Percentiles rank a stretch among this genome's conserved stretches.
Conservation (phyloP, 2,113 vertebrate species). For the Condylura cristata region DNA sequence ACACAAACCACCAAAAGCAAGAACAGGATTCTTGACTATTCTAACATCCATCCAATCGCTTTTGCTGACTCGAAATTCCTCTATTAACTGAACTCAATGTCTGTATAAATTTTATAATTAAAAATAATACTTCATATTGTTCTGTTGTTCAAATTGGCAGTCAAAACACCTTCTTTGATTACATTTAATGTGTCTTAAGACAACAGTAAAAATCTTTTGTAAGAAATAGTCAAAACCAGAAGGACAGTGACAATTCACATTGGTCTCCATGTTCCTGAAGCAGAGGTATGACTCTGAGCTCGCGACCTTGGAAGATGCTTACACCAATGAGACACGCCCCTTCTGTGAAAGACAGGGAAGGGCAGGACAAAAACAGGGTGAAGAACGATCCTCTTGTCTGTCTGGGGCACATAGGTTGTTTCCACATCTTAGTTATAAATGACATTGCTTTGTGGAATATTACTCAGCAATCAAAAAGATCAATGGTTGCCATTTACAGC, state of each 20-base stretch:
- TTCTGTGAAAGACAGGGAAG: fast-evolving
- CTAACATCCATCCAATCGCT: background rate
- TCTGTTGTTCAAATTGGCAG: background rate
- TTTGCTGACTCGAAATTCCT: background rate
- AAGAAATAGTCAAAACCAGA: background rate
- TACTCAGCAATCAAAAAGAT: too few species aligned
- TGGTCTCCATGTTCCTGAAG: background rate
- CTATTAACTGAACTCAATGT: background rate
- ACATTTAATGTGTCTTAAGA: background rate
- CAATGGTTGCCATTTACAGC: too few species aligned
- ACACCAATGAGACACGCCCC: too few species aligned
- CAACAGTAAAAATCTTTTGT: background rate
- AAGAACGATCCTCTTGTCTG: too few species aligned
- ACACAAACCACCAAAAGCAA: background rate
- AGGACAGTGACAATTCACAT: background rate
- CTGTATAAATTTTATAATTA: too few species aligned
- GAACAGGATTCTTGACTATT: background rate
- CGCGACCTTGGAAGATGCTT: fast-evolving
- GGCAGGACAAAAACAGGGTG: background rate
- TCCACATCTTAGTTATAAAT: too few species aligned
- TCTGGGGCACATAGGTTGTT: too few species aligned
- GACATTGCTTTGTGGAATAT: too few species aligned
- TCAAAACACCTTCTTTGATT: background rate
- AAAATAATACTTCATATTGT: background rate
- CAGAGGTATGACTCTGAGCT: background rate